A percentile compares a stretch with the other conserved stretches of the same genome.
These are phyloP conservation scores for Alviniconcha marisindica DNA, from an alignment of 1,140 invertebrate genomes.

Conservation along the genomic window DNA sequence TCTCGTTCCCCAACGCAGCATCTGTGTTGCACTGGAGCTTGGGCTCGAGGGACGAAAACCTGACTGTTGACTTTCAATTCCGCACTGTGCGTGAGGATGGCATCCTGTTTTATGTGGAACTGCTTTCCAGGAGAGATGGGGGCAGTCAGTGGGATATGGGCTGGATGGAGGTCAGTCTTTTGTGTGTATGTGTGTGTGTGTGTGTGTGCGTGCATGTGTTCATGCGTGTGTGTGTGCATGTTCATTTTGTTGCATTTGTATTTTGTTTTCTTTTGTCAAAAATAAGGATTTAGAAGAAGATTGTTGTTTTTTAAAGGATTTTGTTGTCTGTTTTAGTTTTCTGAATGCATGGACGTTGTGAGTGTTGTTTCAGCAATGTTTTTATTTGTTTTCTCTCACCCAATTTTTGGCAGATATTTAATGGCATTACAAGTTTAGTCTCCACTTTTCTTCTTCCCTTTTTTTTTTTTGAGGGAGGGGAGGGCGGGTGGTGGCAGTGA, in stretches of 20 bases:
- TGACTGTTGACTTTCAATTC: slow-evolving; percentile 91
- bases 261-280: too few relatives aligned
- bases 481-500: too few relatives aligned
- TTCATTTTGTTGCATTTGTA: neutral
- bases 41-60: slow-evolving; percentile 80
- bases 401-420: too few relatives aligned
- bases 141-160: slow-evolving; percentile 83
- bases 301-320: too few relatives aligned
- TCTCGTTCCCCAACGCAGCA: slow-evolving; percentile 90
- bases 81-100: slow-evolving; percentile 89
- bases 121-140: slow-evolving; percentile 69
- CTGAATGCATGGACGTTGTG: too few relatives aligned
- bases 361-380: too few relatives aligned
- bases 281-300: too few relatives aligned
- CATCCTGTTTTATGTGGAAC: slow-evolving; percentile 89
- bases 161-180: slow-evolving; percentile 88
- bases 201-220: neutral
- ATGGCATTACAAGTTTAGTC: too few relatives aligned
- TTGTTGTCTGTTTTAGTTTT: too few relatives aligned
- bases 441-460: too few relatives aligned
- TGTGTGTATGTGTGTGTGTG: neutral
- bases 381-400: too few relatives aligned
- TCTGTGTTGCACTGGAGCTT: slow-evolving; percentile 79
- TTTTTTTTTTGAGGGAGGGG: too few relatives aligned
- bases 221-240: neutral